Base-by-base conservation (phyloP, 2,797 vertebrate species). In the Helicolenus hilgendorfi region DNA sequence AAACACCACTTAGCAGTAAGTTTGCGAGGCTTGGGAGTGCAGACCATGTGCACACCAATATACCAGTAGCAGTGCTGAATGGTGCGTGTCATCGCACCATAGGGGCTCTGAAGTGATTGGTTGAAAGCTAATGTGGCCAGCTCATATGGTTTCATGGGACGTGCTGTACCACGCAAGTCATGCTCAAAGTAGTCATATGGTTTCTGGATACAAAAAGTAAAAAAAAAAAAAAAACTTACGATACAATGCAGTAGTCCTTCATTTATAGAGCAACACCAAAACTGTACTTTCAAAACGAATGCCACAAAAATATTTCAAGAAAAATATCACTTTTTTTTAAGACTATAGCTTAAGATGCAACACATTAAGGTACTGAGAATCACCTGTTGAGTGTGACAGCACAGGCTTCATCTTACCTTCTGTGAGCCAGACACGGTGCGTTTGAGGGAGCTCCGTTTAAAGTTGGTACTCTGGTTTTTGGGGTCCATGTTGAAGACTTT, bases 381-480 rank as follows among this genome's bases (percentile, higher is more conserved):
- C 81, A 84, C 71, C 69, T 89, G 79, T 84, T 91, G 85, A 89
- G 85, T 87, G 79, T 58, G 56, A 72, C n/a, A 53, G 7, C 22
- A 33, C 24, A 67, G 3, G 13, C 41, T 71, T 79, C 27, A 7
- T 93, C 98, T 98, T 97, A 99, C 99, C 98, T 98, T 99, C 95
- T 99, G 99, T 0, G 99, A 99, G 88, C 98, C 98, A 2, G 98
- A 99, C 1, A 96, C 56, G 49, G 97, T 97, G 85, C 99, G 98
- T 95, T 98, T 99, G 92, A 99, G 97, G 0, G 99, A 99, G 45
- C 96, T 88, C 38, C 98, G 97, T 94, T 98, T 98, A 91, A 98
- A 98, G 71, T 98, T 98, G 79, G 97, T 96, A 65, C 96, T 95
- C 89, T 96, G 83, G 85, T 95, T 96, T 76, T 96, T 98, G 75